phyloP scores from a whole-genome alignment of 2,113 vertebrate species.

The Rhabdomys dilectus region DNA sequence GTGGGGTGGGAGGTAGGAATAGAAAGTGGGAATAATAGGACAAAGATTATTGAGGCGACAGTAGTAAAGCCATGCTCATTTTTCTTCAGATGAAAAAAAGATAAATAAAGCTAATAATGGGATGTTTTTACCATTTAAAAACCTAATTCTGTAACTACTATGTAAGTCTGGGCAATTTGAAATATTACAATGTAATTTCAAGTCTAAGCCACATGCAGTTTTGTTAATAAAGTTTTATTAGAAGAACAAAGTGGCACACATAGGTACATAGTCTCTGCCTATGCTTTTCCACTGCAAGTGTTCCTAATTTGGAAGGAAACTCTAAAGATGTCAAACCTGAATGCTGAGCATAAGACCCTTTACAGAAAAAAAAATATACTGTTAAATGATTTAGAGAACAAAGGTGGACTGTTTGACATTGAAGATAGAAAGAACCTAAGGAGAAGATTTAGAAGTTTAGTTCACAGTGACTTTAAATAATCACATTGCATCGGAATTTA shows the following conservation, averaged over 20 bases:
- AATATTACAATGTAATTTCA: neutral
- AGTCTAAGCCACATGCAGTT: neutral
- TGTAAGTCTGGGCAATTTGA: neutral
- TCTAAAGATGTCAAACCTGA: neutral
- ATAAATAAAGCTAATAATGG: neutral
- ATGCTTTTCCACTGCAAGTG: neutral
- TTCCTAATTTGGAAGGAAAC: neutral
- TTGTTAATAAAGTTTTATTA: slow-evolving; percentile 49
- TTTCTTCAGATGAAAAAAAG: neutral
- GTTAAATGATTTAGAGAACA: neutral
- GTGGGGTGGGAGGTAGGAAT: neutral
- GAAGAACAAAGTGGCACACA: neutral
- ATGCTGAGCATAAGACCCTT: neutral
- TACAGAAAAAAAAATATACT: neutral
- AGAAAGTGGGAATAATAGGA: neutral
- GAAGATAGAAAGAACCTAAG: neutral
- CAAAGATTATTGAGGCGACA: neutral
- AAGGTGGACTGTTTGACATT: neutral
- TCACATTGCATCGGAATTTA: neutral
- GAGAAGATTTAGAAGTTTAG: neutral
- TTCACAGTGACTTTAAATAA: neutral
- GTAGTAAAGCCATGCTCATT: neutral
- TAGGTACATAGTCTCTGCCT: neutral
- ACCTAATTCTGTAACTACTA: neutral
- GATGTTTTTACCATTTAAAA: slow-evolving; percentile 21